A percentile compares a stretch with the other conserved stretches of the same genome.
These are phyloP conservation scores for Eupleurogrammus muticus DNA, from an alignment of 2,797 vertebrate genomes.

Conservation along the genomic window DNA sequence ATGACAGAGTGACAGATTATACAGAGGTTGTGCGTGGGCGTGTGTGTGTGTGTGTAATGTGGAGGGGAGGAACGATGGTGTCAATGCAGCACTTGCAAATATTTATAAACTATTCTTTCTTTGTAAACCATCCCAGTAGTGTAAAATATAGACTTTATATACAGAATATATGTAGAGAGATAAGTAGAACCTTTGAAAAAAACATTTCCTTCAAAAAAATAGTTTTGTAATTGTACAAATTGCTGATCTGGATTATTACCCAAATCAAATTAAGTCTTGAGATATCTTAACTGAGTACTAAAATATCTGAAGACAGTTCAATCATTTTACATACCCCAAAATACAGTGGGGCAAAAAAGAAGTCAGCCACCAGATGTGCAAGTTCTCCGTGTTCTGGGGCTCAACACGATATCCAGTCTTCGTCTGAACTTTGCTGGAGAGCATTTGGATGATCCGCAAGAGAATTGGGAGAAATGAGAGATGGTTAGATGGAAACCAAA, in stretches of 20 bases:
- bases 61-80: neutral
- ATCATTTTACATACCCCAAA: too few species aligned
- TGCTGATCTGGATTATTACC: neutral
- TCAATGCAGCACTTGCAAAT: constrained; percentile 5
- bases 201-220: neutral
- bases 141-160: neutral
- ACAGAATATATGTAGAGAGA: neutral
- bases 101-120: constrained; percentile 5
- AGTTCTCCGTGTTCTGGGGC: too few species aligned
- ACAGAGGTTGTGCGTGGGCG: constrained; percentile 45
- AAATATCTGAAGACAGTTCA: too few species aligned
- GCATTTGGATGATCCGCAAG: too few species aligned
- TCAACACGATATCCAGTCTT: too few species aligned
- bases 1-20: constrained; percentile 83
- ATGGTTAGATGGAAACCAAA: too few species aligned
- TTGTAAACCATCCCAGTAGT: neutral
- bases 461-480: too few species aligned
- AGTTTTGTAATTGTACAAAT: neutral
- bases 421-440: too few species aligned
- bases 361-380: too few species aligned
- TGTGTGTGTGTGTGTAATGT: constrained; percentile 10
- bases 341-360: too few species aligned
- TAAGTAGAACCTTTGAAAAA: neutral
- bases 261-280: neutral
- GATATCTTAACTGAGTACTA: too few species aligned